Evolutionary conservation across 64 coral and sea anemone genomes (phyloP).

Genomic region (Montipora capricornis): DNA sequence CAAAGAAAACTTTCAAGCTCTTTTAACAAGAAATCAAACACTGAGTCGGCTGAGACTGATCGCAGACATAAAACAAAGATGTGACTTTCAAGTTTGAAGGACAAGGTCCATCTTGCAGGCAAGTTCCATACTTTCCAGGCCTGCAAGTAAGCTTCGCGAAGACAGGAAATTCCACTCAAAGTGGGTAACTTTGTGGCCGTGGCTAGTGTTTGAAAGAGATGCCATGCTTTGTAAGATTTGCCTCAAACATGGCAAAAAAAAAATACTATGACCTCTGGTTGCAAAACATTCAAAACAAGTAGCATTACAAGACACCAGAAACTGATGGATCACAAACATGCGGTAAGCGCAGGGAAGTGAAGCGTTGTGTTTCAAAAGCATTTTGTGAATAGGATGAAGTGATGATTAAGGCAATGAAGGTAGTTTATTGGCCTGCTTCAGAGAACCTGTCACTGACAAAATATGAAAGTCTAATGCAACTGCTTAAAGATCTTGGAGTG

Average conservation of each 20-base stretch:
- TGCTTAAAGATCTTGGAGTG: conserved; percentile 28
- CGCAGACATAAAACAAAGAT: neutral
- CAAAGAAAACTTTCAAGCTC: neutral
- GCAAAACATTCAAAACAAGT: conserved; percentile 54
- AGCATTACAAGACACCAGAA: conserved; percentile 37
- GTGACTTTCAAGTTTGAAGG: neutral
- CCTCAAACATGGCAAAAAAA: neutral
- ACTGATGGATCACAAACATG: conserved; percentile 40
- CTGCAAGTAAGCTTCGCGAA: too few species aligned
- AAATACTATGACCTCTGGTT: neutral
- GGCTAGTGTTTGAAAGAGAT: neutral
- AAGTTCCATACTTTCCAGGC: too few species aligned
- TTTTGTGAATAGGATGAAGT: neutral
- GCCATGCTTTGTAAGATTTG: neutral
- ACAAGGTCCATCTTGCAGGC: too few species aligned
- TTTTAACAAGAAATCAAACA: neutral
- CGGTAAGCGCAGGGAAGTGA: conserved; percentile 3
- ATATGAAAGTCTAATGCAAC: conserved; percentile 37
- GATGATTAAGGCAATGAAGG: conserved; percentile 62
- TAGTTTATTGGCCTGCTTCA: conserved; percentile 31
- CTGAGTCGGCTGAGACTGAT: neutral
- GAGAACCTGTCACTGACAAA: conserved; percentile 13
- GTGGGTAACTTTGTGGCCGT: neutral
- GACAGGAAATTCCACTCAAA: too few species aligned
- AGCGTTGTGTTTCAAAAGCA: conserved; percentile 12